Evolutionary conservation across 2,888 invertebrate species (phyloP).

Genomic region (Cantharis nigra): DNA sequence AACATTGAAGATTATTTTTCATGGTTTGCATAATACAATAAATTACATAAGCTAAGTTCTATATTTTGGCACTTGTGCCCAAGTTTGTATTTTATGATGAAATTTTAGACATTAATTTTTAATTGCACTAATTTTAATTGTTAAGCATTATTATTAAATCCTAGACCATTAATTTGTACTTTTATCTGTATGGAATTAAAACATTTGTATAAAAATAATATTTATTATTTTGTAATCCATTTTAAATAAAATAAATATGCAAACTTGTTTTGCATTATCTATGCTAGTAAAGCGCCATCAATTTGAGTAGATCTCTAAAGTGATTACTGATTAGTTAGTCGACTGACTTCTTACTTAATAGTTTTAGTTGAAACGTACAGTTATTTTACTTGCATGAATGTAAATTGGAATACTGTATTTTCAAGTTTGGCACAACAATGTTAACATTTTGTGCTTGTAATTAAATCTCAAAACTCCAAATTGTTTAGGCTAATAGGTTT

Average conservation of each 20-base stretch:
- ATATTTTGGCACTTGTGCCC: background rate
- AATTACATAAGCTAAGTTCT: background rate
- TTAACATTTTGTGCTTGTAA: too few relatives aligned
- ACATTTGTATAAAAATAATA: background rate
- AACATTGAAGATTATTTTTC: background rate
- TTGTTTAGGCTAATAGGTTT: too few relatives aligned
- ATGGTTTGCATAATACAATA: background rate
- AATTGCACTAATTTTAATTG: background rate
- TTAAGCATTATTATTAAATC: background rate
- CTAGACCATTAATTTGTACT: background rate
- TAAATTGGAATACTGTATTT: too few relatives aligned
- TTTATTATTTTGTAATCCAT: background rate
- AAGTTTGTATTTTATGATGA: background rate
- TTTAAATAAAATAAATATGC: background rate
- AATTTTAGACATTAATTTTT: background rate
- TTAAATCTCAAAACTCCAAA: too few relatives aligned
- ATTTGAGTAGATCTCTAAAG: background rate
- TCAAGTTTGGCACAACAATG: too few relatives aligned
- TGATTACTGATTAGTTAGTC: too few relatives aligned
- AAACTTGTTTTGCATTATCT: background rate
- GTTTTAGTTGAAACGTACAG: too few relatives aligned
- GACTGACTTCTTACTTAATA: too few relatives aligned
- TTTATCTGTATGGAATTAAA: background rate
- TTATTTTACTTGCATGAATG: too few relatives aligned
- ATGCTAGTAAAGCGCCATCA: background rate